Evolutionary conservation across 2,888 invertebrate species (phyloP).

Genomic region (Sarcophaga variegata): DNA sequence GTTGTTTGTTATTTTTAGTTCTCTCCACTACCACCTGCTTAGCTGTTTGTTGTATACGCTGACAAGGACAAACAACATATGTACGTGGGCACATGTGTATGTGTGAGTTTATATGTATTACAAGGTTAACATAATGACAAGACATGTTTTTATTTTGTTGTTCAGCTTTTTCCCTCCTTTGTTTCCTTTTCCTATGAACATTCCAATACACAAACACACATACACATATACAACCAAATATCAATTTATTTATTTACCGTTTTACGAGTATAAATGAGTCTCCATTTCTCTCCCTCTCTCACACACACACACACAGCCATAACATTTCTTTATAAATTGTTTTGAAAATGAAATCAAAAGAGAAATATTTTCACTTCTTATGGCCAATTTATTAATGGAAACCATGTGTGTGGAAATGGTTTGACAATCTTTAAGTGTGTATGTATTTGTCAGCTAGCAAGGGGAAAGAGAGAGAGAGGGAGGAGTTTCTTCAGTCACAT

Average conservation of each 20-base stretch:
- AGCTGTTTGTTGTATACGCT: not conserved
- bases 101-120: not conserved
- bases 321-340: conserved; percentile 30
- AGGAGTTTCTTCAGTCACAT: no score
- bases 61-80: not conserved
- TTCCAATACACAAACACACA: conserved; percentile 26
- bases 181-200: conserved; percentile 8
- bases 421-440: conserved; percentile 3
- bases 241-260: not conserved
- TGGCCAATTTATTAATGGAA: conserved; percentile 40
- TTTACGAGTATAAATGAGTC: not conserved
- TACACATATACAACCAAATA: not conserved
- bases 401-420: not conserved
- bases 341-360: conserved; percentile 19
- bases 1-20: conserved; percentile 24
- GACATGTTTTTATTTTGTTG: conserved; percentile 40
- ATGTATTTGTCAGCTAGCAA: not conserved
- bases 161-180: not conserved
- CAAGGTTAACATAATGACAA: conserved; percentile 51
- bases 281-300: not conserved
- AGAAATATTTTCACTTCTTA: not conserved
- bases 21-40: not conserved
- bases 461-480: no score
- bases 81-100: not conserved
- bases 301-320: not conserved